Conservation (phyloP, 1,140 invertebrate genomes). For the Tribolium madens region DNA sequence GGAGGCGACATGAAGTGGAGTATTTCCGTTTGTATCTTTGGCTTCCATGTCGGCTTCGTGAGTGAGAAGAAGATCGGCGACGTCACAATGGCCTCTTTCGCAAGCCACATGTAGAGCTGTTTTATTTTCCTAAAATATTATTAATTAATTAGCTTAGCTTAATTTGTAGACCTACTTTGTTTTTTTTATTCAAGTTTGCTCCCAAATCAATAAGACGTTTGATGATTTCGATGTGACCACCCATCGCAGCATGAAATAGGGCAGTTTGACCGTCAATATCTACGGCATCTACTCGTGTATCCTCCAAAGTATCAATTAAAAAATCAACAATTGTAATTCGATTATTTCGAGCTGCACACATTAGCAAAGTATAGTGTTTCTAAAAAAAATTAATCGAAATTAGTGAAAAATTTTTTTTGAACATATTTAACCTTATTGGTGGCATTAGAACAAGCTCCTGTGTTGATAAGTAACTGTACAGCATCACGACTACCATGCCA, state of each 20-base stretch:
- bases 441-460: conserved; percentile 79
- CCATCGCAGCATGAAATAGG: conserved; percentile 80
- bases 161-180: conserved; percentile 65
- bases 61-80: conserved; percentile 74
- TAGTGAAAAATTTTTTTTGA: background rate
- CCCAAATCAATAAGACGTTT: conserved; percentile 77
- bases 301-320: conserved; percentile 72
- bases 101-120: conserved; percentile 82
- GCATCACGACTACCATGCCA: conserved; percentile 84
- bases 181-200: conserved; percentile 74
- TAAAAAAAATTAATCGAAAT: conserved; percentile 60
- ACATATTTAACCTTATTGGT: conserved; percentile 83
- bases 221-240: conserved; percentile 79
- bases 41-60: conserved; percentile 71
- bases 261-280: conserved; percentile 77
- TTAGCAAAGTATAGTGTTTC: conserved; percentile 78
- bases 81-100: conserved; percentile 77
- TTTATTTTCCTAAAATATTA: conserved; percentile 69
- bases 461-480: conserved; percentile 79
- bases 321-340: conserved; percentile 73
- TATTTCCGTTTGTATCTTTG: conserved; percentile 82
- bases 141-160: background rate
- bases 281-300: conserved; percentile 71
- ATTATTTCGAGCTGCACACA: conserved; percentile 77
- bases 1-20: conserved; percentile 84